Base-by-base conservation (phyloP, 2,113 vertebrate genomes). In the Colistium nudipinnis region DNA sequence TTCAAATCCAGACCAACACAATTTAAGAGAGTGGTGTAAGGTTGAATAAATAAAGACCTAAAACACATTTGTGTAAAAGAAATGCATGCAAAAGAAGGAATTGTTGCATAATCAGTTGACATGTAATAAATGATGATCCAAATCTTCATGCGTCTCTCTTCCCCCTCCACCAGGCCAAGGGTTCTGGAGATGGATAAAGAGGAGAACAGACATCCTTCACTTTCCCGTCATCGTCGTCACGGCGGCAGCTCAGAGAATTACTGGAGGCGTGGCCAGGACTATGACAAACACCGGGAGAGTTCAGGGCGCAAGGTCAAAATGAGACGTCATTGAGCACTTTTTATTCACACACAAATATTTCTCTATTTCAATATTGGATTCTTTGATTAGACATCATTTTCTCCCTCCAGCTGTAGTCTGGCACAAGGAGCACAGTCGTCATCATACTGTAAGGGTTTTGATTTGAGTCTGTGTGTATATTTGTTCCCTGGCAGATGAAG, bases 171-270 rank as follows among this genome's bases (percentile, higher is more conserved):
- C 76, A 99, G 98, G 89, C 98, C 97, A 16, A 94, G 98, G 31
- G 92, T 99, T 70, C 91, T 99, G 41, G 98, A 99, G 89, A 99
- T 99, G 98, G 98, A 99, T 90, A 99, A 99, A 80, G 98, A 99
- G 71, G 96, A 98, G 89, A 98, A 98, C 89, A 91, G 97, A 59
- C 94, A 92, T 36, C 97, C 97, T 0, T 94, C 96, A 19, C 75
- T 94, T 59, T 93, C 95, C 82, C 93, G 90, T 13, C 91, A 94
- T 45, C 93, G 93, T 53, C 94, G 94, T 68, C 94, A 93, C 73
- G 85, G 94, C 82, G 91, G 92, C 94, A 94, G 94, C 86, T 95
- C 96, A 0, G 96, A 98, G 91, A 96, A 96, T 92, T 94, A 96
- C 92, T 94, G 96, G 95, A 92, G 94, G 73, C 89, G 91, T 2